Conservation (phyloP, 1,140 invertebrate genomes). For the Drosophila burlai region DNA sequence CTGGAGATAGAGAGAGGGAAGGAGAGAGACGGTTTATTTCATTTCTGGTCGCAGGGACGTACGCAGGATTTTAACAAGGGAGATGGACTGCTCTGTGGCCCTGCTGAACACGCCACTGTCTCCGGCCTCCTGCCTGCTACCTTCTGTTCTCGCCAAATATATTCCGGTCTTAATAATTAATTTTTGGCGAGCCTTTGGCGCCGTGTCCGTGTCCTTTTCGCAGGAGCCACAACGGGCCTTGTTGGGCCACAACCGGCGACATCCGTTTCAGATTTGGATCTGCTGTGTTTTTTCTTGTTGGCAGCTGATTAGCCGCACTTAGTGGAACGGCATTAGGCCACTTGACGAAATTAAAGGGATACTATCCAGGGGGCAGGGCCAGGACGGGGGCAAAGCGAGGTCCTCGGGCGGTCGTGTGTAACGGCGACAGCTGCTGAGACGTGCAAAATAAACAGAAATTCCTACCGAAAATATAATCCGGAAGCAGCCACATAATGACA, state of each 20-base stretch:
- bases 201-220: constrained; percentile 10
- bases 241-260: constrained; percentile 68
- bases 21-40: constrained; percentile 49
- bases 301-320: constrained; percentile 79
- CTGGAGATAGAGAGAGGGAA: background rate
- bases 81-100: background rate
- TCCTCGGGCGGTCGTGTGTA: constrained; percentile 54
- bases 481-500: constrained; percentile 80
- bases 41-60: constrained; percentile 25
- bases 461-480: constrained; percentile 78
- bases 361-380: background rate
- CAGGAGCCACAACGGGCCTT: constrained; percentile 10
- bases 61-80: background rate
- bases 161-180: constrained; percentile 73
- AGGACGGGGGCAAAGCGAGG: background rate
- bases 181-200: constrained; percentile 52
- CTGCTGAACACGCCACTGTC: background rate
- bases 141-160: constrained; percentile 17
- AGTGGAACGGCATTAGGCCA: constrained; percentile 81
- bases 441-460: constrained; percentile 73
- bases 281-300: constrained; percentile 42
- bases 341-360: constrained; percentile 78
- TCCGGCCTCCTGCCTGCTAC: background rate
- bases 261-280: constrained; percentile 81
- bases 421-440: constrained; percentile 78